Evolutionary conservation across 1,140 invertebrate species (phyloP).

Genomic region (Brachionus rotundiformis): DNA sequence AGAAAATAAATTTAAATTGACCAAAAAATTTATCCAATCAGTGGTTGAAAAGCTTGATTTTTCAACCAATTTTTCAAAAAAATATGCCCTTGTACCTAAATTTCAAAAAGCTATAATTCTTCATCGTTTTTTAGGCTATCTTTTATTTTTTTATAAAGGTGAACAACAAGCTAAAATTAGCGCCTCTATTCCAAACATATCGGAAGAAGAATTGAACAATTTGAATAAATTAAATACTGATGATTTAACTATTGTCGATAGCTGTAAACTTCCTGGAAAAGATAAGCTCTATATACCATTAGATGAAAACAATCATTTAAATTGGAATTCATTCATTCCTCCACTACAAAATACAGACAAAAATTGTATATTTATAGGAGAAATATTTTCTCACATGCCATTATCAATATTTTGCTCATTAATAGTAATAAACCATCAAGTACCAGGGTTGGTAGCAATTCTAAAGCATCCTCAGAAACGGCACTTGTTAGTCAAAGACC

Average conservation of each 20-base stretch:
- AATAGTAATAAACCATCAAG: conserved; percentile 39
- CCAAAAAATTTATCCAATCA: conserved; percentile 26
- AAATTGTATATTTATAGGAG: conserved; percentile 38
- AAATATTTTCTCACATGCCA: conserved; percentile 43
- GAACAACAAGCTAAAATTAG: background rate
- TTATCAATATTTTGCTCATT: conserved; percentile 33
- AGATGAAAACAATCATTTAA: background rate
- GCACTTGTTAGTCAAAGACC: conserved; percentile 26
- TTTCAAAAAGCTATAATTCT: conserved; percentile 51
- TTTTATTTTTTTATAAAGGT: conserved; percentile 35
- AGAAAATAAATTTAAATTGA: conserved; percentile 21
- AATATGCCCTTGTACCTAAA: conserved; percentile 43
- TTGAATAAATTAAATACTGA: background rate
- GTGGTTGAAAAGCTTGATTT: background rate
- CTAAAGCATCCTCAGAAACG: conserved; percentile 25
- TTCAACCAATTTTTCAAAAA: conserved; percentile 3
- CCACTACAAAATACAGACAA: background rate
- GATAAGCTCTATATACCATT: conserved; percentile 16
- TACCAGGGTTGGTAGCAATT: conserved; percentile 34
- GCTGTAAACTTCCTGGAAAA: background rate
- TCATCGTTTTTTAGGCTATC: conserved; percentile 20
- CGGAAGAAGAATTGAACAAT: background rate
- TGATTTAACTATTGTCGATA: background rate
- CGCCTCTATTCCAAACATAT: background rate
- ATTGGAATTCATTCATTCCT: conserved; percentile 48